Evolutionary conservation across 2,797 vertebrate genomes (phyloP), one percentile per base, ranked within the genome.

Genomic region (Aldrovandia affinis): DNA sequence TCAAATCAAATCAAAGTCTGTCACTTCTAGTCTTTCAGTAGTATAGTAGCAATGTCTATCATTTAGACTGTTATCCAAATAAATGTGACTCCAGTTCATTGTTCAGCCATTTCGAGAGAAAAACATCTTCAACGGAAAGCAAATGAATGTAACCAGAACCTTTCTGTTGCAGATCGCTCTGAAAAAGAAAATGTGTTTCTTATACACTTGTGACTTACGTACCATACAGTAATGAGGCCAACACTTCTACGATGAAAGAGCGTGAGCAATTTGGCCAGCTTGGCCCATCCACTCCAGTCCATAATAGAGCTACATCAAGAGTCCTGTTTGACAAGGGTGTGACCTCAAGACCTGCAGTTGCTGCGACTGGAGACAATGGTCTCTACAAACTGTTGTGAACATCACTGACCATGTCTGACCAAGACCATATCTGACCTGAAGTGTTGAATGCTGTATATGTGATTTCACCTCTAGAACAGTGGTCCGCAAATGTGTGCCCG

Each of bases 151-250:
- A 61, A 81, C 80, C 30, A 36, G 78, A 81, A 68, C 61, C 33
- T 65, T 44, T 44, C 42, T 84, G 68, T 80, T 80, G 50, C 83
- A 84, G 78, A 84, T 84, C 50, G 25, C 42, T 6, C 78, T 80
- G 28, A 42, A 78, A 54, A 80, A 57, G 47, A 57, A 47, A 70
- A 84, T 47, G 20, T 77, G n/a, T 77, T 83, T 61, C 42, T 30
- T 50, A 52, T 47, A 84, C n/a, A 73, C 18, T 18, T 47, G 44
- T n/a, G 39, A 28, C 39, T 79, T 39, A 54, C 55, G 75, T 81
- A 75, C 63, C 79, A 61, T 42, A 65, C 83, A 81, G 79, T 81
- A 84, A 81, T 70, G 78, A 65, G 79, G 83, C 83, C 52, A 33
- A 81, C 52, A 63, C 52, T 73, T 80, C 36, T 36, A 25, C 63